These are phyloP conservation scores for Gymnocypris eckloni DNA, from an alignment of 2,797 vertebrate species.

Conservation along the genomic window DNA sequence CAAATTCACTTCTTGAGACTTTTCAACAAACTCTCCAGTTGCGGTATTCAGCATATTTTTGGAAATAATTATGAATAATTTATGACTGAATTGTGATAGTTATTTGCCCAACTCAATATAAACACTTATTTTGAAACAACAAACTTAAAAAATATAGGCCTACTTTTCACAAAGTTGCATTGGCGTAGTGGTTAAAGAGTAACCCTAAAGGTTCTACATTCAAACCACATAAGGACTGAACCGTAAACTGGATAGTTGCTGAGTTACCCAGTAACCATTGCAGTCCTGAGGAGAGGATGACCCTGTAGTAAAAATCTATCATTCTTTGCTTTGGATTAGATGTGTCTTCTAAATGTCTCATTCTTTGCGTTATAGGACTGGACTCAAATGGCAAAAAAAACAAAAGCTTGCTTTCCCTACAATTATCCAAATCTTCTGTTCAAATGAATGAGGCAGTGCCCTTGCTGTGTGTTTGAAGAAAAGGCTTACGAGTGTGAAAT, in stretches of 20 bases:
- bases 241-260: neutral
- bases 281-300: neutral
- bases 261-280: conserved; percentile 33
- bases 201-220: neutral
- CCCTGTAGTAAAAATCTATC: neutral
- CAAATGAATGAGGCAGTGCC: neutral
- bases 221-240: neutral
- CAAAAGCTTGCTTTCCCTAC: neutral
- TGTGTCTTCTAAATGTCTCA: neutral
- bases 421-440: conserved; percentile 42
- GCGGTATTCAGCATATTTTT: neutral
- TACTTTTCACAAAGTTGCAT: neutral
- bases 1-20: neutral
- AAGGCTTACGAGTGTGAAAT: conserved; percentile 39
- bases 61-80: neutral
- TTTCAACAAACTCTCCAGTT: no score
- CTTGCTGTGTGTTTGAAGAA: conserved; percentile 2
- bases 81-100: neutral
- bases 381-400: neutral
- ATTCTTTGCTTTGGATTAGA: neutral
- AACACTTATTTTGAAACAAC: neutral
- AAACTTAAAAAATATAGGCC: neutral
- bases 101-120: neutral
- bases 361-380: neutral
- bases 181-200: neutral